A percentile compares a stretch with the other conserved stretches of the same genome.
These are phyloP conservation scores for Bagarius yarrelli DNA, from an alignment of 2,113 vertebrate species.

Conservation along the genomic window DNA sequence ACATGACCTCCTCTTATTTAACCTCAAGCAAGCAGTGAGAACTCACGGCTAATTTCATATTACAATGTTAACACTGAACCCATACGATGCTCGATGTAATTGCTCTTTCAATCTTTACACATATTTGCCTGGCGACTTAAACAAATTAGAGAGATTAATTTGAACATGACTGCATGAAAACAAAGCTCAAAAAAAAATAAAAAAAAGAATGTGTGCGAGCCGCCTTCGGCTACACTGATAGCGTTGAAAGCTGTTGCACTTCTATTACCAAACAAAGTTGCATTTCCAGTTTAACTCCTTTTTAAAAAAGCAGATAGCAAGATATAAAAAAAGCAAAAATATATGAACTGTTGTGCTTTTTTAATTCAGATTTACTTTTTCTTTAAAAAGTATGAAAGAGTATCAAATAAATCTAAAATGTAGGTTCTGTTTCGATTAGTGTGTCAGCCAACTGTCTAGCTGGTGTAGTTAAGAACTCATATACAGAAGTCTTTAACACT, in stretches of 20 bases:
- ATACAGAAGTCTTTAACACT: neutral
- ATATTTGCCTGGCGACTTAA: neutral
- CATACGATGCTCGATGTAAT: neutral
- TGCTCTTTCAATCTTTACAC: neutral
- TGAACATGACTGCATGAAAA: neutral
- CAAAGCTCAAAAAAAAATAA: neutral
- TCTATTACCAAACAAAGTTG: neutral
- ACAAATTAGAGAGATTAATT: neutral
- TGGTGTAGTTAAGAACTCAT: neutral
- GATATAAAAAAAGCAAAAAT: no score
- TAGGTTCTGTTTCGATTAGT: neutral
- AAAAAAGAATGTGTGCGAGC: neutral
- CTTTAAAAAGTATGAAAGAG: neutral
- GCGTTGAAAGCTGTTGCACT: slow-evolving; percentile 8
- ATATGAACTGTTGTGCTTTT: neutral
- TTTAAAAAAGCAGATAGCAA: neutral
- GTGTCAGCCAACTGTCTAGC: neutral
- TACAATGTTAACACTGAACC: neutral
- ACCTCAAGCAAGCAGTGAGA: slow-evolving; percentile 33
- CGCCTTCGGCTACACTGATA: neutral
- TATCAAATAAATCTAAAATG: neutral
- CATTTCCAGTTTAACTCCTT: neutral
- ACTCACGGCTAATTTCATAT: neutral
- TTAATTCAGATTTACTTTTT: neutral
- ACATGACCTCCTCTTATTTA: slow-evolving; percentile 39